A percentile compares a stretch with the other conserved stretches of the same genome.
Evolutionary conservation across 92 coral and sea anemone genomes (phyloP).

Genomic region (Palythoa grandiflora): DNA sequence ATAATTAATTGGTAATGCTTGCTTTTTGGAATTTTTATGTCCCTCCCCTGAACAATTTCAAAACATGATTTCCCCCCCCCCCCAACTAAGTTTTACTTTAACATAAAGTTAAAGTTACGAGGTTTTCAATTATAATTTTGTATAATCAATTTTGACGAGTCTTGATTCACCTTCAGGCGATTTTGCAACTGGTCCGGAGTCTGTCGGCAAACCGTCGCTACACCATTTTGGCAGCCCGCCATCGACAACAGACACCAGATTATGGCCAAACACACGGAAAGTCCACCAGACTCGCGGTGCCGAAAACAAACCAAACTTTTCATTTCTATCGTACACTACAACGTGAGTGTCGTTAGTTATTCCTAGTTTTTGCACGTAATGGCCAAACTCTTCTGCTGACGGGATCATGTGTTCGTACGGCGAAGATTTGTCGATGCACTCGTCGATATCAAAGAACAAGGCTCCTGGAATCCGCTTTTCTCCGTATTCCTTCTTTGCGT

Average conservation of each 20-base stretch:
- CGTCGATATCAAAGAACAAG: conserved; percentile 86
- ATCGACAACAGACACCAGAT: conserved; percentile 86
- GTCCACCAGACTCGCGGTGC: conserved; percentile 99
- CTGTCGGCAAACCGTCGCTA: conserved; percentile 76
- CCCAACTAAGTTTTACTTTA: no score
- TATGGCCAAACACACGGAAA: conserved; percentile 92
- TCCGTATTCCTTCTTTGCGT: conserved; percentile 73
- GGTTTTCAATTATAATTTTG: no score
- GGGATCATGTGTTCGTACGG: conserved; percentile 89
- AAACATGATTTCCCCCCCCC: no score
- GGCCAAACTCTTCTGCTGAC: conserved; percentile 73
- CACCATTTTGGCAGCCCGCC: conserved; percentile 94
- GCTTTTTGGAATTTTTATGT: no score
- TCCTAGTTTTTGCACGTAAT: conserved; percentile 86
- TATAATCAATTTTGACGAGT: no score
- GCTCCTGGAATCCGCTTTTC: conserved; percentile 91
- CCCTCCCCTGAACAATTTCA: no score
- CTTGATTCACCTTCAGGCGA: conserved; percentile 49
- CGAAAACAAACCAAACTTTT: conserved; percentile 81
- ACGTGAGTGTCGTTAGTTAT: conserved; percentile 89
- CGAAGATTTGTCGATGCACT: conserved; percentile 80
- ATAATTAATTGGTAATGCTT: no score
- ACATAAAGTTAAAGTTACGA: no score
- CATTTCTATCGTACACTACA: conserved; percentile 88
- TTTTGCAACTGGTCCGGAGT: conserved; percentile 67